Evolutionary conservation across 2,797 vertebrate species (phyloP).

Genomic region (Trachurus trachurus): DNA sequence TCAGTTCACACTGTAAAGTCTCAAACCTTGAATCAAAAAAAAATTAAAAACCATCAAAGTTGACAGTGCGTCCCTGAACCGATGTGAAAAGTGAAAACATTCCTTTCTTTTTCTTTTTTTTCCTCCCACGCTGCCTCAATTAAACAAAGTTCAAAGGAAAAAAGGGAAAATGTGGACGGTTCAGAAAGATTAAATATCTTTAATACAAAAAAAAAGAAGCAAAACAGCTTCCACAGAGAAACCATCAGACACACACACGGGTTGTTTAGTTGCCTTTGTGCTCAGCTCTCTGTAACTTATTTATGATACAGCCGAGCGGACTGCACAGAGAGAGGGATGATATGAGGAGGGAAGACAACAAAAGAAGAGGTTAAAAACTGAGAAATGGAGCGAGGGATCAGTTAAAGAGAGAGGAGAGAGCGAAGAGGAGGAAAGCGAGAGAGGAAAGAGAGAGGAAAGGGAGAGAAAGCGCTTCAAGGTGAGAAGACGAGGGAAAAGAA

Average conservation of each 20-base stretch:
- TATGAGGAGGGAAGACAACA: slow-evolving; percentile 36
- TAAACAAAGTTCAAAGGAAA: slow-evolving; percentile 20
- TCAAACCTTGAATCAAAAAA: neutral
- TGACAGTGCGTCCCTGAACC: slow-evolving; percentile 24
- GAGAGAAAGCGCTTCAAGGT: slow-evolving; percentile 49
- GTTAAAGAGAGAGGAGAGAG: neutral
- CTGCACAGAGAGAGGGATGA: slow-evolving; percentile 16
- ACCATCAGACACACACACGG: slow-evolving; percentile 39
- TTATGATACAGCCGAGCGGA: slow-evolving; percentile 68
- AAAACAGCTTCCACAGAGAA: slow-evolving; percentile 2
- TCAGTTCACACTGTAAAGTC: too few relatives aligned
- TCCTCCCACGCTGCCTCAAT: neutral
- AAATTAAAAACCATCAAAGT: neutral
- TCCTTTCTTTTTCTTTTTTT: neutral
- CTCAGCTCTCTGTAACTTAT: slow-evolving; percentile 71
- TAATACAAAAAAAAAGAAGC: neutral
- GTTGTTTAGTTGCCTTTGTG: slow-evolving; percentile 46
- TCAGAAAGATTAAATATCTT: neutral
- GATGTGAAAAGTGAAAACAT: slow-evolving; percentile 27
- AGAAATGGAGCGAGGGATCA: slow-evolving; percentile 27
- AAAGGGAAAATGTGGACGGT: slow-evolving; percentile 1
- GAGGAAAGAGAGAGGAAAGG: neutral
- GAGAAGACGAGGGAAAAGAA: slow-evolving; percentile 39
- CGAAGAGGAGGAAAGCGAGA: neutral
- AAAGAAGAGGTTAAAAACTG: slow-evolving; percentile 52